Percentiles rank a stretch among this genome's conserved stretches.
Evolutionary conservation across 2,113 vertebrate species (phyloP).

Genomic region (Pelusios castaneus): DNA sequence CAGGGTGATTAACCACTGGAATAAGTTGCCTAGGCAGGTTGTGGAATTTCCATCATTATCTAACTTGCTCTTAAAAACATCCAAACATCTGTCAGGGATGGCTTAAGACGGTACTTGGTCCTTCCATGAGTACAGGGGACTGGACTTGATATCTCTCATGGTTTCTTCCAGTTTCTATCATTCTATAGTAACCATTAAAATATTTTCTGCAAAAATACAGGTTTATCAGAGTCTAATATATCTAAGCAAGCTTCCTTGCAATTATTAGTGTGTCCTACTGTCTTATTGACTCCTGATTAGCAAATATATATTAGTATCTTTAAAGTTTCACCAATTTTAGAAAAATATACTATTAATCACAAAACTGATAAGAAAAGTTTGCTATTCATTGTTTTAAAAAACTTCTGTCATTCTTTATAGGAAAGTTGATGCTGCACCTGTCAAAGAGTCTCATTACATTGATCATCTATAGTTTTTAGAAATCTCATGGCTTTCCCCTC

Average conservation of each 20-base stretch:
- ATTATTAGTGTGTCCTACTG: neutral
- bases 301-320: neutral
- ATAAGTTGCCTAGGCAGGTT: too few relatives aligned
- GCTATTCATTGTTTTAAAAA: neutral
- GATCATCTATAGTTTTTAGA: neutral
- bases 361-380: neutral
- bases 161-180: too few relatives aligned
- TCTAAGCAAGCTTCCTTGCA: neutral
- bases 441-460: neutral
- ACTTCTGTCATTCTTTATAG: neutral
- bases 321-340: neutral
- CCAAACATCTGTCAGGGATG: too few relatives aligned
- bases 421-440: neutral
- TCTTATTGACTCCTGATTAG: rapidly evolving
- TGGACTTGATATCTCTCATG: too few relatives aligned
- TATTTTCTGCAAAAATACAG: neutral
- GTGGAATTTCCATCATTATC: too few relatives aligned
- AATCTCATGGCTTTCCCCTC: rapidly evolving
- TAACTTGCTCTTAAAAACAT: too few relatives aligned
- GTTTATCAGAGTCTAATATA: neutral
- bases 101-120: too few relatives aligned
- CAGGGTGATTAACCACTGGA: too few relatives aligned
- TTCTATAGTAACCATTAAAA: rapidly evolving
- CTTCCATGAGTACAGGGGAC: too few relatives aligned
- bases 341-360: neutral